Evolutionary conservation across 2,888 invertebrate genomes (phyloP), one percentile per base, ranked within the genome.

Genomic region (Lasioglossum pauxillum): DNA sequence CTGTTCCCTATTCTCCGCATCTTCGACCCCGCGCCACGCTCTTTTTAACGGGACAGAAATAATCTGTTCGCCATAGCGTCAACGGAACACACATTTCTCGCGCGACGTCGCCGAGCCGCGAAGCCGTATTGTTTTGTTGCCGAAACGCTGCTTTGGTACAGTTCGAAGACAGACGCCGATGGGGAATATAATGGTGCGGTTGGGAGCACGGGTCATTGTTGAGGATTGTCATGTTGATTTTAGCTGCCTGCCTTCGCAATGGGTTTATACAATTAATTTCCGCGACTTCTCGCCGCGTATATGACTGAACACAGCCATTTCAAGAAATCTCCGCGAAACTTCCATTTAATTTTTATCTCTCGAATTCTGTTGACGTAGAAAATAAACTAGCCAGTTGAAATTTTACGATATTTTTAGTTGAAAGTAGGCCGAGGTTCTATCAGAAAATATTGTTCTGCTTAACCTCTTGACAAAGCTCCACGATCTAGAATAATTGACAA

Each of bases 21-120:
- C 69, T 38, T 44, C 82, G 46, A 41, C 57, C 73, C 74, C 83
- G 82, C 46, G 16, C 38, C 67, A 60, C 53, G 82, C 64, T 87
- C 88, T 75, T 91, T 90, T 90, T 88, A 77, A 72, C 78, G n/a
- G 75, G 75, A 85, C 91, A 82, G 82, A 90, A 90, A 90, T 90
- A 90, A 87, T 87, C 90, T 23, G 77, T 85, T 78, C 78, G 78
- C 60, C 75, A 75, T 71, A 74, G 67, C 75, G 67, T 38, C 79
- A 46, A 73, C 16, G 64, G 7, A 31, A 76, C 79, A 85, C n/a
- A 69, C 78, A 73, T 81, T 77, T 44, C 77, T 44, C 78, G 74
- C 12, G 71, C 78, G 31, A 19, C 73, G 57, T 31, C 78, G 41
- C 10, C 7, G 41, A n/a, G n/a, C n/a, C 41, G 10, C 41, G 1